Evolutionary conservation across 2,113 vertebrate genomes (phyloP), one percentile per base, ranked within the genome.

Genomic region (Tor tambroides): DNA sequence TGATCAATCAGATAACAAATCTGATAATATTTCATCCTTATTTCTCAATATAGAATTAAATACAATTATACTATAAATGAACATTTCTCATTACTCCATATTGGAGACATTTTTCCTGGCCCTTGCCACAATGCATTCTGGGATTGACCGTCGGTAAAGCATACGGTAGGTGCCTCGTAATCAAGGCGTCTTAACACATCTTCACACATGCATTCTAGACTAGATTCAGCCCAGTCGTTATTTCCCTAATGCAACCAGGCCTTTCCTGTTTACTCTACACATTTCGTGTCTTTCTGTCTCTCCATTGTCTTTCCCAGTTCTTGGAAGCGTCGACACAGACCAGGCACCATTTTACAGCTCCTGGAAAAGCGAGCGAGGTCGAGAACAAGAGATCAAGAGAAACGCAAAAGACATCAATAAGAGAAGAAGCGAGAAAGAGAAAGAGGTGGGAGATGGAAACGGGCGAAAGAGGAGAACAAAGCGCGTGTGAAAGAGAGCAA

Each of bases 321-420:
- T 79, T 49, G 59, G 74, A 69, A 87, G 56, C 63, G 19, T 38
- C 38, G 56, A 17, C 19, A 17, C 11, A 49, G 32, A 43, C 75
- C 69, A 28, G 41, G 51, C 51, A 75, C 56, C 41, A 88, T 85
- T 85, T 85, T 88, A 23, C 86, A 85, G 85, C 76, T 77, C 82
- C 80, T 91, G 93, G 91, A 92, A 83, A 83, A 88, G 84, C 89
- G 76, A 85, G 79, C 51, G 84, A 26, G 75, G 65, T 67, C 30
- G 90, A 90, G 89, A 89, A 80, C 56, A 76, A 80, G 75, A 80
- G 63, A 83, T 59, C 71, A 78, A 85, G 81, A 87, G 12, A 21
- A 59, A 19, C 9, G 69, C 79, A 79, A 63, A 63, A 89, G 79
- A 89, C 81, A 84, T 84, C 65, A 67, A n/a, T 86, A 51, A 28